Conservation (phyloP, 2,113 vertebrate genomes). For the Cichladusa arquata region DNA sequence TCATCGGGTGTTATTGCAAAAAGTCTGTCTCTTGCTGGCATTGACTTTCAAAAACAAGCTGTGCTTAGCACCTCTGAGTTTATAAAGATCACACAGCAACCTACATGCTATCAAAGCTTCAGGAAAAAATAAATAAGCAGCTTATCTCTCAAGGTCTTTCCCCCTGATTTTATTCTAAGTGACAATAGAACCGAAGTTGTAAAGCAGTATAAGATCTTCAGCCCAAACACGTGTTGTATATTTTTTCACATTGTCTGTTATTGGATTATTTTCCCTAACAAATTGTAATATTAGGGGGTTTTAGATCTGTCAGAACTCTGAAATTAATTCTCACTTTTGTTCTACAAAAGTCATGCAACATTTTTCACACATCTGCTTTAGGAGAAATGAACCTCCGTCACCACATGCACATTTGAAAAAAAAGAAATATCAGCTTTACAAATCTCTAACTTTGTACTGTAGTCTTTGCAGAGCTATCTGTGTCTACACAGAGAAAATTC, state of each 20-base stretch:
- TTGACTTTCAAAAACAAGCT: constrained; percentile 68
- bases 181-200: constrained; percentile 54
- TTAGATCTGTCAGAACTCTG: constrained; percentile 23
- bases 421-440: not conserved
- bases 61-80: constrained; percentile 66
- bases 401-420: not conserved
- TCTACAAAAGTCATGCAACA: not conserved
- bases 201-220: constrained; percentile 45
- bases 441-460: not conserved
- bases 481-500: constrained; percentile 9
- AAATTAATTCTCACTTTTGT: constrained; percentile 44
- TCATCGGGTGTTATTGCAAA: constrained; percentile 42
- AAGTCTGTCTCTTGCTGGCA: constrained; percentile 61
- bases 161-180: constrained; percentile 63
- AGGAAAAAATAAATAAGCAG: constrained; percentile 68
- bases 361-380: constrained; percentile 26
- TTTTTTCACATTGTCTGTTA: constrained; percentile 48
- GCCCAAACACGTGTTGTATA: not conserved
- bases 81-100: constrained; percentile 65
- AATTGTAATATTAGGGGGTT: not conserved
- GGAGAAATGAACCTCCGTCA: not conserved
- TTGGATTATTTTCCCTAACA: not conserved
- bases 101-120: constrained; percentile 63
- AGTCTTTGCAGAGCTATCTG: not conserved
- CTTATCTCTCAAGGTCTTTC: constrained; percentile 69